Base-by-base conservation (phyloP, 2,797 vertebrate genomes). In the Fundulus diaphanus region DNA sequence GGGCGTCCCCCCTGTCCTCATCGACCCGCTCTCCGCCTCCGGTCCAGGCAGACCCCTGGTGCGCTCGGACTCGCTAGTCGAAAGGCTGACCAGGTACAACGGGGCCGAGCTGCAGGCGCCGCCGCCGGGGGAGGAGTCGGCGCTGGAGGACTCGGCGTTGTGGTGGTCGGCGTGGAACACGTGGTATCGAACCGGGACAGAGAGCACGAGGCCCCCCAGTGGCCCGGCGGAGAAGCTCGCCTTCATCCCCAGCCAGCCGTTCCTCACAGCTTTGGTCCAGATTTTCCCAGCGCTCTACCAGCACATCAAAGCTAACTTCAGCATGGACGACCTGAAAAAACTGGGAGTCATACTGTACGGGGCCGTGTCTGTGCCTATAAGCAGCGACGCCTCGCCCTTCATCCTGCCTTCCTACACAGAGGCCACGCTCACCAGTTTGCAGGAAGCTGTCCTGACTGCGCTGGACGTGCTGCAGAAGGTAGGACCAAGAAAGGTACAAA, bases 101-200 rank as follows among this genome's bases (percentile, higher is more conserved):
- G 94, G 92, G 37, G 93, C 95, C 2, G 97, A 98, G 82, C 80
- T 90, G 72, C 93, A 90, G 87, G 91, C 82, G 18, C 94, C 91
- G 42, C 93, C 93, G 3, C 96, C 96, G 1, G 97, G 96, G 66
- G 98, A 99, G 83, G 95, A 95, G 78, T 94, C 94, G 0, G 91
- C 92, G 7, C 93, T 98, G 73, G 98, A 99, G 84, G 98, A 99
- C 90, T 93, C 96, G 2, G 95, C 97, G 44, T 92, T 99, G 76
- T 99, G 98, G 98, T 99, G 98, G 98, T 98, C 98, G 0, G 98
- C 98, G 0, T 99, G 98, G 98, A 98, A 96, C 92, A 97, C 97
- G 5, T 99, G 98, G 98, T 98, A 97, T 83, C 96, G 95, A 77
- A 97, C 97, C n/a, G 98, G 98, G 74, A 98, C 96, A 0, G 98